Evolutionary conservation across 2,888 invertebrate genomes (phyloP).

Genomic region (Digitonthophagus gazella): DNA sequence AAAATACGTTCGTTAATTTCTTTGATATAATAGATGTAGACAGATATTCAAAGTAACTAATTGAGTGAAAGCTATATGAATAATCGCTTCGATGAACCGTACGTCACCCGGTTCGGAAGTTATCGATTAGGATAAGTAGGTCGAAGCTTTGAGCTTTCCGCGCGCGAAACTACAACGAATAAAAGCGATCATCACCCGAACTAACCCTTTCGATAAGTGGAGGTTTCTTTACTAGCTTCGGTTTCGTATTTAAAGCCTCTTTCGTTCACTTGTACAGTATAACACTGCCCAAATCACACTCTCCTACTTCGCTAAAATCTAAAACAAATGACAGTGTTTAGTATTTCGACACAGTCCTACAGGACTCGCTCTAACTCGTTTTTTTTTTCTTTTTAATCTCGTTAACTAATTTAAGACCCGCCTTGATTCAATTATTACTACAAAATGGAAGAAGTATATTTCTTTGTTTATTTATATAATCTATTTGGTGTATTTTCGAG

Average conservation of each 20-base stretch:
- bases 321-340: conserved; percentile 51
- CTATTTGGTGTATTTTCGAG: conserved; percentile 4
- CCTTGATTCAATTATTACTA: conserved; percentile 10
- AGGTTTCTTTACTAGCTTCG: conserved; percentile 11
- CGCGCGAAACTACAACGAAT: neutral
- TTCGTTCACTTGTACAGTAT: conserved; percentile 44
- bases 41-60: neutral
- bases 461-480: conserved; percentile 1
- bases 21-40: no score
- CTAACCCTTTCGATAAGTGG: conserved; percentile 2
- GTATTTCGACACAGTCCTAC: conserved; percentile 5
- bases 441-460: conserved; percentile 13
- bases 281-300: conserved; percentile 51
- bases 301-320: conserved; percentile 48
- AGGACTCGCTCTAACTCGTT: neutral
- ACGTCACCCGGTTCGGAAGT: neutral
- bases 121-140: conserved; percentile 2
- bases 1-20: neutral
- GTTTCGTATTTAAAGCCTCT: neutral
- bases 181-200: conserved; percentile 2
- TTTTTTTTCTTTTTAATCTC: neutral
- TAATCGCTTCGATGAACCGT: neutral
- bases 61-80: neutral
- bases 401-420: conserved; percentile 1
- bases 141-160: neutral